These are phyloP conservation scores for Meghimatium bilineatum DNA, from an alignment of 2,888 invertebrate species.

Conservation along the genomic window DNA sequence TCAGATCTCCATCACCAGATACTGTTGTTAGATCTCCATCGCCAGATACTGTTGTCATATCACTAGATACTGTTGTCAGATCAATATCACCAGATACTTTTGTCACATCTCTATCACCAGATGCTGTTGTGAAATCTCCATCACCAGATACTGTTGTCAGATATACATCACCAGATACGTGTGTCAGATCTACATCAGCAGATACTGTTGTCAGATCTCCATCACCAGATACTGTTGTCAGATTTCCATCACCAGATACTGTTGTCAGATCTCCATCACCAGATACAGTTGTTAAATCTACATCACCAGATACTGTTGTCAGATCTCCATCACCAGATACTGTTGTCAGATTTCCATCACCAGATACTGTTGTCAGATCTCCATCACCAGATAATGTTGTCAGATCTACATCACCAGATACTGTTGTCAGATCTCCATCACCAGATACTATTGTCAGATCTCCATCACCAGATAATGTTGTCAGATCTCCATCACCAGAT, in stretches of 20 bases:
- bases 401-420: not conserved
- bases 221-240: not conserved
- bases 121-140: not conserved
- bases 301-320: not conserved
- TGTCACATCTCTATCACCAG: not conserved
- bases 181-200: not conserved
- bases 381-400: not conserved
- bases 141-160: not conserved
- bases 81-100: not conserved
- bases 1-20: not conserved
- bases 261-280: not conserved
- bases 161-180: not conserved
- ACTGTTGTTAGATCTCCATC: not conserved
- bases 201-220: not conserved
- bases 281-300: not conserved
- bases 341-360: not conserved
- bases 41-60: not conserved
- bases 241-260: not conserved
- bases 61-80: not conserved
- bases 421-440: not conserved
- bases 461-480: not conserved
- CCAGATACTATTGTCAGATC: not conserved
- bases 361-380: not conserved
- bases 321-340: not conserved
- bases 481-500: not conserved